Percentiles rank a stretch among this genome's conserved stretches.
Evolutionary conservation across 1,140 invertebrate species (phyloP).

Genomic region (Ditylenchus dipsaci): DNA sequence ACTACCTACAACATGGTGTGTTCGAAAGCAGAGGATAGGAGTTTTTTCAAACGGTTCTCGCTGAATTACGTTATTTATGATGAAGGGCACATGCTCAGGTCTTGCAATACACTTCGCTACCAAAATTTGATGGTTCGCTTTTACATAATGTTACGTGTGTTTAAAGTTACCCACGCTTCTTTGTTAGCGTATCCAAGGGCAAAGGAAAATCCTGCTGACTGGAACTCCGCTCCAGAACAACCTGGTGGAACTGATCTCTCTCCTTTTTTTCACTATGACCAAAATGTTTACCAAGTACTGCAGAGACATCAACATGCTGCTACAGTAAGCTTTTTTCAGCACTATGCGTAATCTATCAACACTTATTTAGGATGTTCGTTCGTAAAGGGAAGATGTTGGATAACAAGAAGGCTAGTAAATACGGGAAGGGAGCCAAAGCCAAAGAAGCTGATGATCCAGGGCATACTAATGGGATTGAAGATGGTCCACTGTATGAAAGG

Average conservation of each 20-base stretch:
- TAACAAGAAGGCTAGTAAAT: not conserved
- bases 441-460: not conserved
- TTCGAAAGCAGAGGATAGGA: constrained; percentile 78
- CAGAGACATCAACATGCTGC: constrained; percentile 79
- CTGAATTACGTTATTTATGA: constrained; percentile 89
- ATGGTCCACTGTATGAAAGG: constrained; percentile 55
- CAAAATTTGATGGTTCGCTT: not conserved
- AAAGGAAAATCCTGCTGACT: constrained; percentile 60
- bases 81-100: constrained; percentile 95
- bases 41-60: constrained; percentile 79
- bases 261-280: constrained; percentile 91
- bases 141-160: too few relatives aligned
- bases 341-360: too few relatives aligned
- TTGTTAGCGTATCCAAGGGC: constrained; percentile 70
- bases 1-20: constrained; percentile 62
- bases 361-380: constrained; percentile 50
- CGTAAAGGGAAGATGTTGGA: constrained; percentile 15
- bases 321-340: constrained; percentile 59
- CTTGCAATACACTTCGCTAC: constrained; percentile 73
- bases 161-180: too few relatives aligned
- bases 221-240: constrained; percentile 79
- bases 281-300: constrained; percentile 77
- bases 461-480: constrained; percentile 32
- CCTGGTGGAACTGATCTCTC: constrained; percentile 71
- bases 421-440: not conserved